Base-by-base conservation (phyloP, 2,113 vertebrate genomes). In the Macroglossus sobrinus region DNA sequence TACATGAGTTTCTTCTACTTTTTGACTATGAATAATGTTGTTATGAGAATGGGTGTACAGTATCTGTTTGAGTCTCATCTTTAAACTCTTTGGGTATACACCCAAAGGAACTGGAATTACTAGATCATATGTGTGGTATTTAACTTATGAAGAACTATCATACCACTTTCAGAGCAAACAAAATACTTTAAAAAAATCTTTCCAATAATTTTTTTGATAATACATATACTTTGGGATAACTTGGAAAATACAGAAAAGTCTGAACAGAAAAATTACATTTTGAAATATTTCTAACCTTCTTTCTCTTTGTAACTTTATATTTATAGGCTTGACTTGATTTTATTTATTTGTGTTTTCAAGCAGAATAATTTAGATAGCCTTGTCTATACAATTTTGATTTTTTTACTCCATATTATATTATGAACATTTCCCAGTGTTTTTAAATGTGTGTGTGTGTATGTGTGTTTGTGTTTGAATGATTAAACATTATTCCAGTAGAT, bases 201-300 rank as follows among this genome's bases (percentile, higher is more conserved):
- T 68, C 92, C 28, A 63, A n/a, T 63, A 43, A 57, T 57, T 95
- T 71, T 76, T 79, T 95, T 45, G 19, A 35, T 72, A 71, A 21
- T 43, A 30, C 21, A 71, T 45, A 43, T 82, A 1, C 19, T 75
- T 94, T 64, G 72, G 19, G 35, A 91, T 53, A 61, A 38, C 79
- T 93, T 86, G 63, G 63, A 86, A 93, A 94, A 69, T 55, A 64
- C 0, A 64, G 38, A 93, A 92, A 81, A 71, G 4, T 81, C 30
- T 76, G 2, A 57, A 93, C 55, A 80, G 79, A 53, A 94, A 88
- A 95, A 84, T 95, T 84, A 43, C 7, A 66, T 72, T 92, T 75
- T 87, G 19, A 87, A 94, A 94, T 75, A 90, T 64, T 91, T 84
- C 24, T 30, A 59, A 53, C 61, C 55, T 91, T 33, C 38, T 91